Evolutionary conservation across 2,797 vertebrate species (phyloP).

Genomic region (Enteromius thamalakanensis): DNA sequence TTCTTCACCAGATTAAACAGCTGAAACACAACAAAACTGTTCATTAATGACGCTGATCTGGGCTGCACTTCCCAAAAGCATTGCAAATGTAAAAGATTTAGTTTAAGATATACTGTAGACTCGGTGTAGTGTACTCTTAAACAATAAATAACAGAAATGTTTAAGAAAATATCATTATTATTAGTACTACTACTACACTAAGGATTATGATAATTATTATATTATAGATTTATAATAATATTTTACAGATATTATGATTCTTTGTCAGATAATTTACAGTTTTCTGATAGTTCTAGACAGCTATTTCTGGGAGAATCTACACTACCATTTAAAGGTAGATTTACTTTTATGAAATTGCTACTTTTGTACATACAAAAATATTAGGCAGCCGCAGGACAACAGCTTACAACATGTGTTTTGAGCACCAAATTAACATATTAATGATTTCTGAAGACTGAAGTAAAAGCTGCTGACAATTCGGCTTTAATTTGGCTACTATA

Average conservation of each 20-base stretch:
- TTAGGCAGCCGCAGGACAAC: too few species aligned
- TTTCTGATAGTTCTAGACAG: not conserved
- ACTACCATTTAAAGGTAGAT: not conserved
- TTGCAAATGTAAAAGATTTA: not conserved
- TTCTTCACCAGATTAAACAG: slow-evolving; percentile 63
- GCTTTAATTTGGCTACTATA: not conserved
- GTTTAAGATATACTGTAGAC: not conserved
- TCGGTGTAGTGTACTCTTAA: not conserved
- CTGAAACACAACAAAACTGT: slow-evolving; percentile 38
- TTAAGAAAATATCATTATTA: not conserved
- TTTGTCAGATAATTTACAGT: not conserved
- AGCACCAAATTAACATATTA: not conserved
- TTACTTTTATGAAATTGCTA: not conserved
- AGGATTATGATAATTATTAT: not conserved
- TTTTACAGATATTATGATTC: not conserved
- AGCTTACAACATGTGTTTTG: not conserved
- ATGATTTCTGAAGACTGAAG: not conserved
- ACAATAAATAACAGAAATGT: not conserved
- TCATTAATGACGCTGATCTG: not conserved
- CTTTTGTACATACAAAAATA: not conserved
- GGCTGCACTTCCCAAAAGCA: too few species aligned
- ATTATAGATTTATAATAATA: too few species aligned
- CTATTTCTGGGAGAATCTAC: not conserved
- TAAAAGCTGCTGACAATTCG: not conserved
- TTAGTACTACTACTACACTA: not conserved